Percentiles rank a stretch among this genome's conserved stretches.
These are phyloP conservation scores for Megalopta genalis DNA, from an alignment of 1,140 invertebrate genomes.

Conservation along the genomic window DNA sequence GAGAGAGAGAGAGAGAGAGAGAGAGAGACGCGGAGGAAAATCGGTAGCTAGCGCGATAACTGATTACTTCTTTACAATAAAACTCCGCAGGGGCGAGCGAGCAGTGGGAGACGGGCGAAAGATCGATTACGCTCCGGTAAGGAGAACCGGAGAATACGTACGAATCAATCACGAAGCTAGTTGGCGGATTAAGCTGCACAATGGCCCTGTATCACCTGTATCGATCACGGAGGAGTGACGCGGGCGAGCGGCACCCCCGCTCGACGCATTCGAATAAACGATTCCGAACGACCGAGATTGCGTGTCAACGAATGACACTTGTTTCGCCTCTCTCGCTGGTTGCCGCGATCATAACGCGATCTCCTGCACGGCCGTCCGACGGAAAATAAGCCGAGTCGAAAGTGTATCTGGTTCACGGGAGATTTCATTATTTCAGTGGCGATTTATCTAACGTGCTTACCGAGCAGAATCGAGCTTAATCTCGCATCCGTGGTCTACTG, in stretches of 20 bases:
- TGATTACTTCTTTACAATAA: conserved; percentile 40
- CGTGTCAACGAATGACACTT: conserved; percentile 12
- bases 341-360: background rate
- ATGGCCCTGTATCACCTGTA: conserved; percentile 34
- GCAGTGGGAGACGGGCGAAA: conserved; percentile 6
- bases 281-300: conserved; percentile 49
- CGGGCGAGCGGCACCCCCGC: conserved; percentile 27
- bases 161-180: conserved; percentile 64
- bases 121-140: conserved; percentile 50
- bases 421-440: background rate
- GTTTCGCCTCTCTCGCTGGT: background rate
- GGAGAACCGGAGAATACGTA: conserved; percentile 57
- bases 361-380: background rate
- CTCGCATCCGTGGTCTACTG: conserved; percentile 18
- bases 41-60: conserved; percentile 26
- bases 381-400: background rate
- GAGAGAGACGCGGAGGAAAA: background rate
- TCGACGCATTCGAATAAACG: conserved; percentile 13
- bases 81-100: background rate
- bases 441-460: conserved; percentile 12
- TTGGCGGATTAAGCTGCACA: conserved; percentile 52
- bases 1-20: too few species aligned
- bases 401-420: background rate
- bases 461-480: conserved; percentile 11
- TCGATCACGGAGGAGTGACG: conserved; percentile 45